Evolutionary conservation across 2,797 vertebrate species (phyloP), one percentile per base, ranked within the genome.

Genomic region (Yasuhikotakia modesta): DNA sequence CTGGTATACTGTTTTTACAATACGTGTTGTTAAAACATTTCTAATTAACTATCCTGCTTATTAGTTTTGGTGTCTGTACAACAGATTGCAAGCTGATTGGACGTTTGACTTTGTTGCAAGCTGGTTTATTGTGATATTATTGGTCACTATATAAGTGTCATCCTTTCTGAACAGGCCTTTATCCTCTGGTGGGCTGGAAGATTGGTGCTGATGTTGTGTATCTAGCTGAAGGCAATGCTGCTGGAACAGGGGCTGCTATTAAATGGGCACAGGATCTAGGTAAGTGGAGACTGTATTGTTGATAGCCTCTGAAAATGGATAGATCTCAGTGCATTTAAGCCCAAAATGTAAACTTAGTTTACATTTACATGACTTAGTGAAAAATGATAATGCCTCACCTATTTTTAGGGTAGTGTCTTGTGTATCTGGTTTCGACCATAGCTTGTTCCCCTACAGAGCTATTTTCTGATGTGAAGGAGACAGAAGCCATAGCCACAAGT

Each of bases 121-220:
- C 17, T 21, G 19, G n/a, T 53, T 6, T 53, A 53, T 53, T 53
- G 11, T 53, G n/a, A 7, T 53, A 50, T 50, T 4, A 50, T n/a
- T n/a, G 16, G 16, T 50, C 16, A 27, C 2, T 27, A 27, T 27
- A 27, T 27, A 27, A 27, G 7, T 66, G 17, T 67, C 1, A 22
- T 58, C 22, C 66, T 67, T 8, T 73, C 32, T 73, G 60, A 81
- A 21, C 39, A 99, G 97, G 93, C 63, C 92, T 99, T 70, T 99
- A 99, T 87, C 97, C 97, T 12, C 30, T 99, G 82, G 93, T 99
- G 68, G 97, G 96, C 1, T 99, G 98, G 97, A 98, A 98, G 90
- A 96, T 98, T 43, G 96, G 95, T 10, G 81, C 93, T 43, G 96
- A 99, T 84, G 81, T 99, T 83, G 93, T 95, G 46, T 99, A 93